Conservation (phyloP, 2,113 vertebrate genomes). For the Dipodomys spectabilis region DNA sequence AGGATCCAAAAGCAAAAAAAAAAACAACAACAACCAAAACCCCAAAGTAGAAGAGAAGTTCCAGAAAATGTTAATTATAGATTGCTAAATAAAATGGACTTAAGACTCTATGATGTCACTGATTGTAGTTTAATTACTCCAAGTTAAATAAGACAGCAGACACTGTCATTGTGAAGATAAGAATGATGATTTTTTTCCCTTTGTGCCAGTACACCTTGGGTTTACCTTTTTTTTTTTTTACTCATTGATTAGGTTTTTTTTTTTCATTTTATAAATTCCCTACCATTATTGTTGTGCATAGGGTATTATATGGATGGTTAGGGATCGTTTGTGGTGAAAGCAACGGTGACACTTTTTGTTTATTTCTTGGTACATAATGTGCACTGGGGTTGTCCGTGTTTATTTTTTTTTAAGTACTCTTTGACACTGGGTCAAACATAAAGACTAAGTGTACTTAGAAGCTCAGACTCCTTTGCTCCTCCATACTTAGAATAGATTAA, state of each 20-base stretch:
- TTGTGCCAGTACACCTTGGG: too few relatives aligned
- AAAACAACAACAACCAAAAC: too few relatives aligned
- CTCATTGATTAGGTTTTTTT: too few relatives aligned
- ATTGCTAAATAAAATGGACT: neutral
- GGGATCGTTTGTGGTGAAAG: neutral
- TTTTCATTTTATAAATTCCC: constrained; percentile 9
- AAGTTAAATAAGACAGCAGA: constrained; percentile 40
- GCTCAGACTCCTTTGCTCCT: neutral
- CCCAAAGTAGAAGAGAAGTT: neutral
- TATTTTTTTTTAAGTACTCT: neutral
- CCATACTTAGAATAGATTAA: constrained; percentile 5
- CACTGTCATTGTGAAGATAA: neutral
- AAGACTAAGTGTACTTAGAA: constrained; percentile 1
- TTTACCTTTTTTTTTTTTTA: too few relatives aligned
- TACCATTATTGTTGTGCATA: neutral
- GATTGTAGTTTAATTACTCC: constrained; percentile 45
- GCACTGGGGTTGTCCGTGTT: neutral
- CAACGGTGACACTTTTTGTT: constrained; percentile 17
- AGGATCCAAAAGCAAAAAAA: constrained; percentile 9
- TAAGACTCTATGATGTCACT: neutral
- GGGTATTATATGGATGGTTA: neutral
- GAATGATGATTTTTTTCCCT: constrained; percentile 36
- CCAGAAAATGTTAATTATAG: constrained; percentile 40
- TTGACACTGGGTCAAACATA: neutral
- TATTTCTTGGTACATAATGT: constrained; percentile 21